These are phyloP conservation scores for Acanthococcus lagerstroemiae DNA, from an alignment of 2,888 invertebrate species.

Conservation along the genomic window DNA sequence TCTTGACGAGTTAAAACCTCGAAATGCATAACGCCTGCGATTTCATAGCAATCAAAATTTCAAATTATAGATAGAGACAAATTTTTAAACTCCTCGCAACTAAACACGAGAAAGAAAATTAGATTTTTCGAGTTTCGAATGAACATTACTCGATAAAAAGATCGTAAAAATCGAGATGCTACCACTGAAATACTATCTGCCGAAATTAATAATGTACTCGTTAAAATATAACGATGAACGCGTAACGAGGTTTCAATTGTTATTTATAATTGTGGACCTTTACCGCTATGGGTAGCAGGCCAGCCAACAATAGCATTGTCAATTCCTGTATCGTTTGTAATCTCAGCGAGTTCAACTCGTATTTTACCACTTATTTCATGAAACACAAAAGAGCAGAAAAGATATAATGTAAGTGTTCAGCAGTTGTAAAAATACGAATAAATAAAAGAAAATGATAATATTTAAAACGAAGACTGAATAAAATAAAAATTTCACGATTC, in stretches of 20 bases:
- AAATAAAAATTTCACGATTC: background rate
- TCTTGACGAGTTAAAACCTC: too few species aligned
- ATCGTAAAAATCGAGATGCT: too few species aligned
- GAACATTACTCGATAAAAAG: too few species aligned
- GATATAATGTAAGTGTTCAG: background rate
- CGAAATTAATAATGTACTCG: too few species aligned
- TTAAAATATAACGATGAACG: too few species aligned
- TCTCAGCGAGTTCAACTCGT: slow-evolving; percentile 6
- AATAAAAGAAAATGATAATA: background rate
- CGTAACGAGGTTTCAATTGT: background rate
- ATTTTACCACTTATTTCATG: slow-evolving; percentile 8
- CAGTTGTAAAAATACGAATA: background rate
- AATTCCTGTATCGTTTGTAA: slow-evolving; percentile 6
- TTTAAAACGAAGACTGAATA: background rate
- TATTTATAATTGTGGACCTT: slow-evolving; percentile 1
- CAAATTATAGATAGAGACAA: too few species aligned
- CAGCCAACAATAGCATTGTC: slow-evolving; percentile 12
- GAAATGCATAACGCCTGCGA: too few species aligned
- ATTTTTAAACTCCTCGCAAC: too few species aligned
- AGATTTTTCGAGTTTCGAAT: too few species aligned
- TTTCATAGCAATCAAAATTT: too few species aligned
- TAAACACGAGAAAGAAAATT: too few species aligned
- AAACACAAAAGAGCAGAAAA: slow-evolving; percentile 11
- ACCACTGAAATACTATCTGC: too few species aligned
- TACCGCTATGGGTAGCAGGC: slow-evolving; percentile 14